A percentile compares a stretch with the other conserved stretches of the same genome.
These are phyloP conservation scores for Tachina grossa DNA, from an alignment of 2,888 invertebrate species.

Conservation along the genomic window DNA sequence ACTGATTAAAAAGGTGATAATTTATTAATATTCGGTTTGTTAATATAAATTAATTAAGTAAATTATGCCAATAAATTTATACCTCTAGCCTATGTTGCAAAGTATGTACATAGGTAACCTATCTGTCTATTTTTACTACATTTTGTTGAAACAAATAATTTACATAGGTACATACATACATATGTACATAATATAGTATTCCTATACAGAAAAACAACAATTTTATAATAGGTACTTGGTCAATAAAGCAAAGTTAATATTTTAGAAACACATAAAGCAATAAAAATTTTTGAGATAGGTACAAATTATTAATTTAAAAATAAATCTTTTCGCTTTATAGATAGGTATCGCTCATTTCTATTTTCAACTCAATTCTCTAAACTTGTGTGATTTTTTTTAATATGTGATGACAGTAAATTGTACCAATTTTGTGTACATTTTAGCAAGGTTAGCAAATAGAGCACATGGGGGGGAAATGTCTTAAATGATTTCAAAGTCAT, in stretches of 20 bases:
- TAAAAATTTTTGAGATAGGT: not conserved
- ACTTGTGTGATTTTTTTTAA: not conserved
- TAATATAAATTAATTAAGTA: not conserved
- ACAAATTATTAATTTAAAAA: not conserved
- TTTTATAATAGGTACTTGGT: not conserved
- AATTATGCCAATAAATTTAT: not conserved
- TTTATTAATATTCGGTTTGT: conserved; percentile 6
- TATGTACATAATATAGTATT: not conserved
- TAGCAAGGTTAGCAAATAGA: not conserved
- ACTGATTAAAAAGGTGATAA: conserved; percentile 60
- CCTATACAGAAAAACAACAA: not conserved
- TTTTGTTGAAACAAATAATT: not conserved
- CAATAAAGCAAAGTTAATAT: not conserved
- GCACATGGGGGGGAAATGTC: too few relatives aligned
- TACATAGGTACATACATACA: not conserved
- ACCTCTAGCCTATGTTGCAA: not conserved
- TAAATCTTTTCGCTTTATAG: not conserved
- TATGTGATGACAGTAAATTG: conserved; percentile 12
- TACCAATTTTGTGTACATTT: not conserved
- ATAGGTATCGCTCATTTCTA: not conserved
- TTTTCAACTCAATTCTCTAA: not conserved
- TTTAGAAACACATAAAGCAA: not conserved
- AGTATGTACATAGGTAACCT: not conserved
- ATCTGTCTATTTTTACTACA: not conserved
- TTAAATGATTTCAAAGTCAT: too few relatives aligned